A percentile compares a stretch with the other conserved stretches of the same genome.
phyloP scores from a whole-genome alignment of 2,113 vertebrate species.

The Aramus guarauna region DNA sequence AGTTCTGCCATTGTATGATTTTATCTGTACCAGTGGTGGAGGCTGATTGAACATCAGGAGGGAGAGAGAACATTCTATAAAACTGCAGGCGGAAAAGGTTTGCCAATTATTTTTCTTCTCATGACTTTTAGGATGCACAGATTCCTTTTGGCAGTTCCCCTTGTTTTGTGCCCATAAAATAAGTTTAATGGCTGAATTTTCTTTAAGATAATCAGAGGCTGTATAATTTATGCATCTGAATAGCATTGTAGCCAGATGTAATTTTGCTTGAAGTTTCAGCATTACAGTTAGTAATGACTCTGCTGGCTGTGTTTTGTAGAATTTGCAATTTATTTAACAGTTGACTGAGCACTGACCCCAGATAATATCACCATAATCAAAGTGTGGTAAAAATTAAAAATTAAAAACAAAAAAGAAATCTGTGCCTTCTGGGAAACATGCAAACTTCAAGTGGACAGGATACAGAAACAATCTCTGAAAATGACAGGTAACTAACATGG shows the following conservation, averaged over 20 bases:
- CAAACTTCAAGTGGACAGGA: background rate
- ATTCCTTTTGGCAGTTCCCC: constrained; percentile 73
- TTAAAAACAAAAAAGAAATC: background rate
- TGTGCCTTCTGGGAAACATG: constrained; percentile 7
- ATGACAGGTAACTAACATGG: background rate
- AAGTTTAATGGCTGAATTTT: constrained; percentile 81
- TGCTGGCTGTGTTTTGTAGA: constrained; percentile 78
- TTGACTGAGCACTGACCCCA: constrained; percentile 84
- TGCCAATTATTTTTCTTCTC: constrained; percentile 73
- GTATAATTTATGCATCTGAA: constrained; percentile 80
- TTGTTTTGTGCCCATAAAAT: constrained; percentile 79
- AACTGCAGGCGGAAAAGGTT: constrained; percentile 68
- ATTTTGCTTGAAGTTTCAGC: constrained; percentile 81
- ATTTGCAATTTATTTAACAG: constrained; percentile 84
- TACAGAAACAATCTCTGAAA: background rate
- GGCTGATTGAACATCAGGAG: constrained; percentile 61
- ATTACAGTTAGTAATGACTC: constrained; percentile 82
- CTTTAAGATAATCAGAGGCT: constrained; percentile 80
- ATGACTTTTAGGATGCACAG: constrained; percentile 65
- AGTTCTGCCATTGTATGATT: background rate
- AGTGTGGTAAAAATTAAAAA: constrained; percentile 63
- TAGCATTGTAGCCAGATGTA: constrained; percentile 80
- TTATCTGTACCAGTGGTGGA: constrained; percentile 35
- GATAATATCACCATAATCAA: constrained; percentile 76
- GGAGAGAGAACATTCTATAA: constrained; percentile 62